Evolutionary conservation across 2,888 invertebrate species (phyloP), one percentile per base, ranked within the genome.

Genomic region (Apodemia hepburni): DNA sequence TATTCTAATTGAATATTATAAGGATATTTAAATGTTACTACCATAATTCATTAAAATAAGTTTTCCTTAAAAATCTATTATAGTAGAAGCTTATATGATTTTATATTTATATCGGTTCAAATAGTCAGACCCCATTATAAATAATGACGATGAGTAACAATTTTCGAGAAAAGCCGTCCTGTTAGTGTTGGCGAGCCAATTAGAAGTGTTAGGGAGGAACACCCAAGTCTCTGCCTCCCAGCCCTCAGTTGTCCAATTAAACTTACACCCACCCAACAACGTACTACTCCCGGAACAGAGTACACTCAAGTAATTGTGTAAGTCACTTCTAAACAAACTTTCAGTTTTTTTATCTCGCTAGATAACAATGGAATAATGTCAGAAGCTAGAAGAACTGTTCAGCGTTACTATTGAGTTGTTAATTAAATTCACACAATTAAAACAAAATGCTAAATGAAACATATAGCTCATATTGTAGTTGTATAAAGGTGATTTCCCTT

Each of bases 361-460:
- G 75, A 83, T 81, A 87, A 91, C 90, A 90, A 91, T 87, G 77
- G 86, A 86, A 79, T 83, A 85, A 83, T 84, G 87, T 84, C 85
- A 85, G 87, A 84, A 80, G 73, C 79, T 80, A 79, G 83, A 85
- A 87, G 84, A 87, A 85, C 84, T 81, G 77, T 82, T 81, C 81
- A 77, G 71, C 79, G 79, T 80, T 84, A 82, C 84, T 85, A 88
- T 88, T 85, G 88, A 86, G 85, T 85, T 86, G 87, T 87, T 90
- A 89, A 91, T 90, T 90, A 90, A 88, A 89, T 87, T 84, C 84
- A 80, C 80, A 81, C 84, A 85, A 83, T 76, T 78, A 78, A 81
- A 81, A 78, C 72, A 73, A 68, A 65, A 47, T 69, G 64, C 45
- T 6, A 71, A 67, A 68, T 65, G 63, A 63, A 65, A 68, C 61